Evolutionary conservation across 2,888 invertebrate species (phyloP), one percentile per base, ranked within the genome.

Genomic region (Dryadula phaetusa): DNA sequence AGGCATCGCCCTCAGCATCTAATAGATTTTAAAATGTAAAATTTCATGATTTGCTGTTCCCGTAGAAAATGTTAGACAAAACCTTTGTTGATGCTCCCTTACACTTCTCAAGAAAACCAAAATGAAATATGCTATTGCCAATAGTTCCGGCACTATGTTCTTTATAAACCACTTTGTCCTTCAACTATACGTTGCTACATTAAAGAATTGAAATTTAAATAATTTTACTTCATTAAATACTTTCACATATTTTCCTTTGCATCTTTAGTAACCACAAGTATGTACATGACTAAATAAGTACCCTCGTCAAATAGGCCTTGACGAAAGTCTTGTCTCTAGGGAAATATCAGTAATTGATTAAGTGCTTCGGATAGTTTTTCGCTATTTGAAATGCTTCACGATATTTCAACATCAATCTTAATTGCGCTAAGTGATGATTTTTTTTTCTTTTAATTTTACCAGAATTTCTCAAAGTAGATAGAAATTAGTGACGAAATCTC

Each of bases 341-440:
- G 70, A 64, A 65, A 70, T 67, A 65, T 37, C 42, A 56, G 62
- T 70, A 70, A 70, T 70, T 62, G 67, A 65, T 67, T 67, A 65
- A 70, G 22, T 64, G 46, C 32, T 46, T 52, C 34, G 49, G n/a
- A 20, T 46, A 34, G 53, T 62, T 62, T 49, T 60, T 40, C 40
- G 37, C 8, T 60, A 52, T 52, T 52, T 22, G 34, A 49, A 22
- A 52, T 32, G 52, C 16, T 18, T 34, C 16, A 16, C 6, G 14
- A 32, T 52, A 62, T 52, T 28, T 28, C 28, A 52, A 32, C 28
- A 52, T 52, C 18, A 28, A 52, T 52, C 16, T 52, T 32, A 28
- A 52, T 52, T 52, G 8, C 4, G 52, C 2, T 32, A 18, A 25
- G 20, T 0, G 8, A 7, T 37, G 37, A 12, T 2, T n/a, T 25